Base-by-base conservation (phyloP, 2,888 invertebrate species). In the Elegia similella region DNA sequence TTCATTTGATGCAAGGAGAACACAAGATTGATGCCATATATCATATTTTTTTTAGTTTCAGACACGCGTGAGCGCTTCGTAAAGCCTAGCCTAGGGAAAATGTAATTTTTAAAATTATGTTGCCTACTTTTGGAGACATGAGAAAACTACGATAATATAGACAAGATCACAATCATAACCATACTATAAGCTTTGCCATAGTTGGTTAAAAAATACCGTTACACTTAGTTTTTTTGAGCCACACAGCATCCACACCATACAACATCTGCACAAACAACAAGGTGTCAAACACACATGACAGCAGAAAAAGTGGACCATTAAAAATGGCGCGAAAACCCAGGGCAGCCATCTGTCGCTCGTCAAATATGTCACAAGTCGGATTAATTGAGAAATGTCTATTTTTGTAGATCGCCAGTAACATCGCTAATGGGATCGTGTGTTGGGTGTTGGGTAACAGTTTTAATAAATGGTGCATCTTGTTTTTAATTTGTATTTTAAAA, bases 251-350 rank as follows among this genome's bases (percentile, higher is more conserved):
- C 53, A 34, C 53, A 48, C 32, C 42, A 56, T 48, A 13, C 48
- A 7, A 13, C 48, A 48, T 48, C 48, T 48, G 48, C 13, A 6
- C 48, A 61, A 57, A 62, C 34, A 56, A 55, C 52, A 32, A 13
- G 44, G 42, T 59, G 62, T 58, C 52, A 57, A 55, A 52, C 16
- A 42, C 38, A 57, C 50, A 48, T 48, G 48, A 48, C 48, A 32
- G 32, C 48, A 48, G 32, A 48, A 32, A 32, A 48, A 16, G 15
- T 8, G 15, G 15, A 48, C 48, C 48, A 48, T 48, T 48, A 32
- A 48, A 48, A 48, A 48, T 48, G 48, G 48, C 48, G 30, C 48
- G 48, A 32, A 48, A 38, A 48, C 13, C 15, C 29, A 23, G 7
- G 7, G 47, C 32, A 3, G 15, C 15, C 48, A 32, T 48, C 15